A percentile compares a stretch with the other conserved stretches of the same genome.
Conservation (phyloP, 2,888 invertebrate species). For the Bellardia pandia region DNA sequence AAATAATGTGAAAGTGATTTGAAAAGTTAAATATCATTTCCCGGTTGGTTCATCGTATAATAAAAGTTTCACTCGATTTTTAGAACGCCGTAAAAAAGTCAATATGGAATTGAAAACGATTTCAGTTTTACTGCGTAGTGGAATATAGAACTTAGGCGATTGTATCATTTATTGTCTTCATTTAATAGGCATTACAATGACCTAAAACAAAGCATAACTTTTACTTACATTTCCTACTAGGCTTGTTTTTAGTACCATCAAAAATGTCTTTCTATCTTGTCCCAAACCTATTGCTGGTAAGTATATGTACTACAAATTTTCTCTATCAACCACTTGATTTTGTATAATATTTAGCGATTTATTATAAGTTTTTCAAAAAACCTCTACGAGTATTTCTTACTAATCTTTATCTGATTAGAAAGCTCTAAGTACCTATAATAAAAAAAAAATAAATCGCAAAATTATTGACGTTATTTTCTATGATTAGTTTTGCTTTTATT, state of each 20-base stretch:
- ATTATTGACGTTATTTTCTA: conserved; percentile 31
- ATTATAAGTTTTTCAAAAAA: conserved; percentile 4
- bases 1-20: no score
- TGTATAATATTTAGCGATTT: conserved; percentile 37
- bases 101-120: background rate
- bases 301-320: background rate
- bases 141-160: no score
- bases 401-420: conserved; percentile 53
- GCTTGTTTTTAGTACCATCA: background rate
- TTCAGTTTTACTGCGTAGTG: background rate
- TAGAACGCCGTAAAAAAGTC: no score
- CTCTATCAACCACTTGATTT: conserved; percentile 23
- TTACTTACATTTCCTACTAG: background rate
- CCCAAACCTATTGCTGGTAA: background rate
- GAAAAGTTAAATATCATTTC: no score
- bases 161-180: no score
- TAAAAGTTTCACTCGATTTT: no score
- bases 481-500: conserved; percentile 7
- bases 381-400: background rate
- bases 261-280: background rate
- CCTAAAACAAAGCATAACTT: background rate
- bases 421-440: background rate
- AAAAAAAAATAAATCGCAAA: conserved; percentile 3
- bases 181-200: background rate
- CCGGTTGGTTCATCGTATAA: no score